Percentiles rank a stretch among this genome's conserved stretches.
These are phyloP conservation scores for Macrophya alboannulata DNA, from an alignment of 2,888 invertebrate genomes.

Conservation along the genomic window DNA sequence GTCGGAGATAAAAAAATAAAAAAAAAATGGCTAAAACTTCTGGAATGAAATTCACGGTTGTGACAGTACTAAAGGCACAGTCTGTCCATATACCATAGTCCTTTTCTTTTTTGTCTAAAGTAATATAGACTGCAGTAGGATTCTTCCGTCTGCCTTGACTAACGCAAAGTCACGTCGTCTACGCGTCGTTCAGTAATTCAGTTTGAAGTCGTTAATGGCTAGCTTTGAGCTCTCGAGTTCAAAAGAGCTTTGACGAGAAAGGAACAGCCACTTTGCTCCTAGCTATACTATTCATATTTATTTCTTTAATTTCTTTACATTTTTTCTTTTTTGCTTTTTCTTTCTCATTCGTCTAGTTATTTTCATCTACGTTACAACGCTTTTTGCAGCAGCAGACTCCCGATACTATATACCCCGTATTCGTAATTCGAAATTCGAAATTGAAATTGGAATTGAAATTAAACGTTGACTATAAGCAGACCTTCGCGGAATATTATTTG, in stretches of 20 bases:
- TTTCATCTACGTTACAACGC: not conserved
- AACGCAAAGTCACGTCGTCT: slow-evolving; percentile 14
- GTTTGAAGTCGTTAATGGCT: slow-evolving; percentile 47
- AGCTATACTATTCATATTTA: not conserved
- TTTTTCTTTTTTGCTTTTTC: not conserved
- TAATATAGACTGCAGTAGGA: not conserved
- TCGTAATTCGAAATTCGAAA: not conserved
- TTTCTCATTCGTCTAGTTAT: not conserved
- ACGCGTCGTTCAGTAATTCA: slow-evolving; percentile 41
- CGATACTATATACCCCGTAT: not conserved
- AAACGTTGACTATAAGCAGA: not conserved
- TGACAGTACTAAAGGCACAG: not conserved
- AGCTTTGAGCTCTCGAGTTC: slow-evolving; percentile 31
- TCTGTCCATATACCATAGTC: not conserved
- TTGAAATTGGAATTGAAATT: not conserved
- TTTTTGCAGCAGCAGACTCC: not conserved
- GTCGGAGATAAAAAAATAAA: slow-evolving; percentile 14
- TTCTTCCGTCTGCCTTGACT: slow-evolving; percentile 8
- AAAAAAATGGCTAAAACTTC: slow-evolving; percentile 6
- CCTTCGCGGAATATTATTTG: not conserved
- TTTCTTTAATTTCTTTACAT: not conserved
- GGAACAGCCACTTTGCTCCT: slow-evolving; percentile 17
- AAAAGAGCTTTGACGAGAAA: slow-evolving; percentile 33
- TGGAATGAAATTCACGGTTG: not conserved
- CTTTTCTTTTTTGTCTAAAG: not conserved